Evolutionary conservation across 1,140 invertebrate genomes (phyloP).

Genomic region (Alviniconcha marisindica): DNA sequence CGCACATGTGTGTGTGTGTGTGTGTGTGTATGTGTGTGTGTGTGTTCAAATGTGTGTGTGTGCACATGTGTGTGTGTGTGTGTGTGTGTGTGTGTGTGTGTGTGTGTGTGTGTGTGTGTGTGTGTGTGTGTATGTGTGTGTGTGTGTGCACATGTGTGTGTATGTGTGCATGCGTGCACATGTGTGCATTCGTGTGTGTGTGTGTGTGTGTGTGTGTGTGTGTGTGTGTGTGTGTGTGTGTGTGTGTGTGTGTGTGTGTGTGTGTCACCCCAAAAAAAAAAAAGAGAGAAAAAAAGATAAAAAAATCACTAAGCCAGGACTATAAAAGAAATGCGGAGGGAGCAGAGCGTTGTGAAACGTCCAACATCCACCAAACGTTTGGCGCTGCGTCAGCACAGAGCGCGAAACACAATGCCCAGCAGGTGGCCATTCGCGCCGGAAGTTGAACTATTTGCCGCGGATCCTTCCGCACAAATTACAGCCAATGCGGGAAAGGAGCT

Average conservation of each 20-base stretch:
- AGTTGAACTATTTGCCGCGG: conserved; percentile 3
- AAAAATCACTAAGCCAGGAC: too few species aligned
- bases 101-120: conserved; percentile 17
- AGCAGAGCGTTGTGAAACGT: too few species aligned
- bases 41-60: not conserved
- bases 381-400: too few species aligned
- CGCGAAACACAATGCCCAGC: not conserved
- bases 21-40: conserved; percentile 14
- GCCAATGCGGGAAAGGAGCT: conserved; percentile 3
- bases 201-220: conserved; percentile 17
- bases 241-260: conserved; percentile 17
- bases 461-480: not conserved
- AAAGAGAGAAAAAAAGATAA: too few species aligned
- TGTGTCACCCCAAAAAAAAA: not conserved
- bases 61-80: not conserved
- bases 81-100: conserved; percentile 17
- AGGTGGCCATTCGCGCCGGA: conserved; percentile 21
- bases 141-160: not conserved
- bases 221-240: conserved; percentile 17
- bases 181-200: not conserved
- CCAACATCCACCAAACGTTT: too few species aligned
- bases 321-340: too few species aligned
- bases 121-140: conserved; percentile 17
- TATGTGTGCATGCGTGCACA: not conserved
- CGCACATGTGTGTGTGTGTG: not conserved